These are phyloP conservation scores for Odontamblyopus lacepedii DNA, from an alignment of 2,797 vertebrate genomes.

Conservation along the genomic window DNA sequence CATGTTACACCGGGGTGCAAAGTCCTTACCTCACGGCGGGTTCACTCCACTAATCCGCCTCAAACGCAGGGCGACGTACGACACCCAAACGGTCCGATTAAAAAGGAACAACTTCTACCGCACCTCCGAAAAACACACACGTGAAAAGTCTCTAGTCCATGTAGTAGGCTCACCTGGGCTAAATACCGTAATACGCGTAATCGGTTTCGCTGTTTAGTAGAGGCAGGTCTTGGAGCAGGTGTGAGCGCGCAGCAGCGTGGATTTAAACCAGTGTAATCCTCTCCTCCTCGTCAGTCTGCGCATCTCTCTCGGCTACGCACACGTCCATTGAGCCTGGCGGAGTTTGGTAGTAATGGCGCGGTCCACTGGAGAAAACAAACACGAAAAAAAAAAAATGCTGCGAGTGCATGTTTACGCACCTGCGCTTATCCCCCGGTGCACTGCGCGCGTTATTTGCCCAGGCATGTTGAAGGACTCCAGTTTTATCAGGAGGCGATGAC, in stretches of 20 bases:
- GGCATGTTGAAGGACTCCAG: neutral
- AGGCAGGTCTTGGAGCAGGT: conserved; percentile 49
- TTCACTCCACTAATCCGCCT: conserved; percentile 47
- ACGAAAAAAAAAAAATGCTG: too few species aligned
- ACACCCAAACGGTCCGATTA: conserved; percentile 21
- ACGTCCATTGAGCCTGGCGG: neutral
- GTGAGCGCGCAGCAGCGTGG: conserved; percentile 39
- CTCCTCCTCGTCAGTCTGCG: conserved; percentile 1
- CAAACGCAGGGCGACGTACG: conserved; percentile 43
- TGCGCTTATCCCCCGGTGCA: neutral
- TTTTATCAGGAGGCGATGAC: neutral
- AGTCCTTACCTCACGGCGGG: conserved; percentile 53
- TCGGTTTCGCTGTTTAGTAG: neutral
- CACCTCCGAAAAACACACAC: conserved; percentile 23
- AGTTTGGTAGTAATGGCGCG: conserved; percentile 5
- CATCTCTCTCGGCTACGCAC: neutral
- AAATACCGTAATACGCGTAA: neutral
- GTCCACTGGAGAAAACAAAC: conserved; percentile 5
- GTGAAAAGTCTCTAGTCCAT: conserved; percentile 44
- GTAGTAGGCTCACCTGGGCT: conserved; percentile 3
- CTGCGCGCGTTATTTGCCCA: neutral
- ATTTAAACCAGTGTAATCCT: conserved; percentile 6
- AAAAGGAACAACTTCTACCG: conserved; percentile 44
- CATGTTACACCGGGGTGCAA: conserved; percentile 15
- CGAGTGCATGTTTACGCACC: conserved; percentile 2